A percentile compares a stretch with the other conserved stretches of the same genome.
Evolutionary conservation across 2,113 vertebrate genomes (phyloP).

Genomic region (Rhinoderma darwinii): DNA sequence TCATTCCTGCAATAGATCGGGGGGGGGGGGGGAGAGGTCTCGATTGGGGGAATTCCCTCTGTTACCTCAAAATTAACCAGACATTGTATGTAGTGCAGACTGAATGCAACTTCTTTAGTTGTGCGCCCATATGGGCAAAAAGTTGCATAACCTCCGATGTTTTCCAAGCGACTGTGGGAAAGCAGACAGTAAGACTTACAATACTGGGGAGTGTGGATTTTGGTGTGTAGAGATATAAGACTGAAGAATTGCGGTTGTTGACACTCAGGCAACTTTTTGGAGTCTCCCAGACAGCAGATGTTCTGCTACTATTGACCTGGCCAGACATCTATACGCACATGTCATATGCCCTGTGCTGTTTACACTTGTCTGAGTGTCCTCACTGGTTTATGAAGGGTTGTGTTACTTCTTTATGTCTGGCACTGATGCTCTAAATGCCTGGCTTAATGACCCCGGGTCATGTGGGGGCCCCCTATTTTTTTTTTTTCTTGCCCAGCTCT

Average conservation of each 20-base stretch:
- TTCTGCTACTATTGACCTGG: not conserved
- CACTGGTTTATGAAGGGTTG: slow-evolving; percentile 67
- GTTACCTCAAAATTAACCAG: no score
- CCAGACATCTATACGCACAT: slow-evolving; percentile 4
- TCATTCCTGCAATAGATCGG: no score
- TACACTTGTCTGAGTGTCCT: slow-evolving; percentile 71
- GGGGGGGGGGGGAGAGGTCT: no score
- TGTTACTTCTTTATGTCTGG: slow-evolving; percentile 57
- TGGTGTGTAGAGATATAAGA: not conserved
- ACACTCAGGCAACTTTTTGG: not conserved
- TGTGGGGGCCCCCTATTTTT: slow-evolving; percentile 60
- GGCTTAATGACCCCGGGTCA: slow-evolving; percentile 59
- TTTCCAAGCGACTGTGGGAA: not conserved
- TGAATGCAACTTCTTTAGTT: no score
- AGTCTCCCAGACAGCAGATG: slow-evolving; percentile 37
- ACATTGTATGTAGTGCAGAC: no score
- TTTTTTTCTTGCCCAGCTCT: slow-evolving; percentile 55
- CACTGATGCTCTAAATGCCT: slow-evolving; percentile 55
- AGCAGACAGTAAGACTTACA: not conserved
- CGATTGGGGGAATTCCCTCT: no score
- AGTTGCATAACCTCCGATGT: not conserved
- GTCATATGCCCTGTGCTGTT: slow-evolving; percentile 48
- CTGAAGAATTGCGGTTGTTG: not conserved
- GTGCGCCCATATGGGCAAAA: not conserved
- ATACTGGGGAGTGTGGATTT: not conserved